These are phyloP conservation scores for Zygothrica quintamaculata DNA, from an alignment of 2,888 invertebrate species.

Conservation along the genomic window DNA sequence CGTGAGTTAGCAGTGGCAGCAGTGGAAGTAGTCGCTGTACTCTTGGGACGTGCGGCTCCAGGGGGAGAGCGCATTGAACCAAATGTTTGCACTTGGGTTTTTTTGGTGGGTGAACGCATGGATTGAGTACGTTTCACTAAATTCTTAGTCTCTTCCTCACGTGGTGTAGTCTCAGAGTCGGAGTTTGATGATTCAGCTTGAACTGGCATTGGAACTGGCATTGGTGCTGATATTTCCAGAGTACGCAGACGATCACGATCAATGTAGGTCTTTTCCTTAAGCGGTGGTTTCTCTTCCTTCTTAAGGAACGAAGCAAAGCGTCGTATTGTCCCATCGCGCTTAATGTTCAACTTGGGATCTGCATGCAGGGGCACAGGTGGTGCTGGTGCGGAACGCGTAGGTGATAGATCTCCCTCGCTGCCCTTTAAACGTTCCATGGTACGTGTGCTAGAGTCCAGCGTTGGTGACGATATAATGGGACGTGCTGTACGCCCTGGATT, in stretches of 20 bases:
- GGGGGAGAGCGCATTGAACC: slow-evolving; percentile 92
- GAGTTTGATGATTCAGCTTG: slow-evolving; percentile 86
- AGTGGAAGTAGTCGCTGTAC: slow-evolving; percentile 85
- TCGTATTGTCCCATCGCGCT: slow-evolving; percentile 88
- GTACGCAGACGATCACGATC: slow-evolving; percentile 90
- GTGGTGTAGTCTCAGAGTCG: slow-evolving; percentile 82
- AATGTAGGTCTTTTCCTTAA: slow-evolving; percentile 88
- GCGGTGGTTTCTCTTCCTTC: slow-evolving; percentile 87
- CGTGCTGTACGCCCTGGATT: slow-evolving; percentile 88
- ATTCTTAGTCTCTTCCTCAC: slow-evolving; percentile 85
- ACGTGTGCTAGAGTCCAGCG: slow-evolving; percentile 90
- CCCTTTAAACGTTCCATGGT: slow-evolving; percentile 69
- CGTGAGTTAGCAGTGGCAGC: slow-evolving; percentile 83
- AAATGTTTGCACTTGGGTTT: slow-evolving; percentile 89
- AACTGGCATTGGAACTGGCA: slow-evolving; percentile 84
- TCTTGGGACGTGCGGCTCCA: slow-evolving; percentile 88
- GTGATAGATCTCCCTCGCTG: slow-evolving; percentile 75
- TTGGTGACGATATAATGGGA: slow-evolving; percentile 92
- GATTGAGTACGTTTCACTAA: slow-evolving; percentile 91
- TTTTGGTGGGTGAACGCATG: slow-evolving; percentile 88
- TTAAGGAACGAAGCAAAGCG: slow-evolving; percentile 91
- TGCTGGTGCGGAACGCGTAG: slow-evolving; percentile 87
- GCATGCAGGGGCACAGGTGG: slow-evolving; percentile 84
- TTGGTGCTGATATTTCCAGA: slow-evolving; percentile 93
- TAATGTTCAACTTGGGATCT: slow-evolving; percentile 84